phyloP scores from a whole-genome alignment of 2,797 vertebrate species.

The Peromyscus aztecus region DNA sequence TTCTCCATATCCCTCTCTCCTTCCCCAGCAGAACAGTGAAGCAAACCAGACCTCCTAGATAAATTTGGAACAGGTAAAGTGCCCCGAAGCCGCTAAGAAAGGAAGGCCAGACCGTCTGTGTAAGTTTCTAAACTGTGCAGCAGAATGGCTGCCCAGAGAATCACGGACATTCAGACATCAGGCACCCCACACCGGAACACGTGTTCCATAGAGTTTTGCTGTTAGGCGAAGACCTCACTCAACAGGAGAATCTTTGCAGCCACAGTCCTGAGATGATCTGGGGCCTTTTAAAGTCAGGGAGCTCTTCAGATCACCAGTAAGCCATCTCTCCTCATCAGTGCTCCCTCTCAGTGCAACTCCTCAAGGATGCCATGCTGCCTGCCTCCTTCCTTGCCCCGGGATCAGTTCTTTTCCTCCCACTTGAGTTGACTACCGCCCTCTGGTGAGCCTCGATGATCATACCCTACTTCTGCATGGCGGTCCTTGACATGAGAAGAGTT shows the following conservation, averaged over 20 bases:
- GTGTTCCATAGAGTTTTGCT: background rate
- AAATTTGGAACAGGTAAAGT: background rate
- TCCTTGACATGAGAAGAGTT: background rate
- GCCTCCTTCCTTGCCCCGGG: background rate
- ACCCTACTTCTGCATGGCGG: background rate
- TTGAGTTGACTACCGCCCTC: background rate
- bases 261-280: background rate
- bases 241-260: background rate
- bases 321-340: background rate
- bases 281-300: background rate
- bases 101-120: background rate
- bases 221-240: background rate
- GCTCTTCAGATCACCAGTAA: background rate
- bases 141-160: background rate
- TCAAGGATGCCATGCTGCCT: background rate
- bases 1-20: background rate
- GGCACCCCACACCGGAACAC: background rate
- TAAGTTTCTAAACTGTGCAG: background rate
- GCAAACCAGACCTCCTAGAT: background rate
- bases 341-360: background rate
- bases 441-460: background rate
- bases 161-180: background rate
- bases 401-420: background rate
- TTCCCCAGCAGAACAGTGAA: background rate
- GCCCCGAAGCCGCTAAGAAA: background rate